Evolutionary conservation across 2,113 vertebrate species (phyloP).

Genomic region (Phaethon lepturus): DNA sequence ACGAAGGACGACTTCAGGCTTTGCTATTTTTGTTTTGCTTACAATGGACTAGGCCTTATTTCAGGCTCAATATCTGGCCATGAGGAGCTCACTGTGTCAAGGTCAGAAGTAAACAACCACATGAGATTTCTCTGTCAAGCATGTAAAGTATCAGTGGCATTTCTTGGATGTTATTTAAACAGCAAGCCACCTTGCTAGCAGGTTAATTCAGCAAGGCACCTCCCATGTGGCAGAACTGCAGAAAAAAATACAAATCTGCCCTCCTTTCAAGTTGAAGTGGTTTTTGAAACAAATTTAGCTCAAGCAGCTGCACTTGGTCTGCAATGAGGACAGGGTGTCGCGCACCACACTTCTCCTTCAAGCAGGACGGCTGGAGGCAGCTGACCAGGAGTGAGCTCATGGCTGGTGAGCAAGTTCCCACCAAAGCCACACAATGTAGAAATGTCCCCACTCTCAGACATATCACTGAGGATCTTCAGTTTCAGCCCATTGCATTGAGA

Average conservation of each 20-base stretch:
- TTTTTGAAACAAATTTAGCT: neutral
- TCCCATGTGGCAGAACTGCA: neutral
- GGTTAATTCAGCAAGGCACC: neutral
- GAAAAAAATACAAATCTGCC: neutral
- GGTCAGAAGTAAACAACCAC: neutral
- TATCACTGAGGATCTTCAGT: neutral
- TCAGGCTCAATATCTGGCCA: neutral
- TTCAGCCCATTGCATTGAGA: neutral
- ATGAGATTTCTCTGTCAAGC: neutral
- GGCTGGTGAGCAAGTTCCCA: neutral
- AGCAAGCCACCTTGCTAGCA: neutral
- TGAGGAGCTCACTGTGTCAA: neutral
- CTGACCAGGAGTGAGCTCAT: neutral
- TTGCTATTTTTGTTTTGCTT: slow-evolving; percentile 1
- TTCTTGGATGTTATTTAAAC: neutral
- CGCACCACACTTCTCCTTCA: neutral
- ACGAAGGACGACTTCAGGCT: neutral
- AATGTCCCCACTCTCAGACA: neutral
- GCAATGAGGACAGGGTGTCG: neutral
- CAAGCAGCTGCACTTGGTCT: neutral
- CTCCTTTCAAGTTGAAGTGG: neutral
- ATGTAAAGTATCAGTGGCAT: neutral
- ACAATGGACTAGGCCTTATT: neutral
- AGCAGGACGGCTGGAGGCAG: neutral
- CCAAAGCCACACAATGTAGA: neutral